Evolutionary conservation across 2,888 invertebrate species (phyloP).

Genomic region (Cerastis leucographa): DNA sequence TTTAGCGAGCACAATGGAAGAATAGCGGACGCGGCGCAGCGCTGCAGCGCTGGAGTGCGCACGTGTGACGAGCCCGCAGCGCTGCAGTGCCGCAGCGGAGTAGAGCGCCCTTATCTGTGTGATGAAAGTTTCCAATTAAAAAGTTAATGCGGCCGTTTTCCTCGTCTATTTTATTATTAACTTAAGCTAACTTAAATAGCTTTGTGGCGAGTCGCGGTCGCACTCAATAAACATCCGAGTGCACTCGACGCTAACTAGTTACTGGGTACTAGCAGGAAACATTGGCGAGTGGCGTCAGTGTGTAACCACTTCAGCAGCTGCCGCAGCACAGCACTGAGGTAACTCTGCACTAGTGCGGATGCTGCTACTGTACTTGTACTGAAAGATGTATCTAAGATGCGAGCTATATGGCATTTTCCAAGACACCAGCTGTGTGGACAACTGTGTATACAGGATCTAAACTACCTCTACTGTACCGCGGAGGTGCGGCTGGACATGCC

Average conservation of each 20-base stretch:
- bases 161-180: constrained; percentile 29
- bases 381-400: not conserved
- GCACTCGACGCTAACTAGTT: constrained; percentile 15
- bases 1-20: constrained; percentile 37
- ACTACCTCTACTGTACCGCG: no score
- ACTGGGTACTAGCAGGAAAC: no score
- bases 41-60: not conserved
- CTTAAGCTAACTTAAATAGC: constrained; percentile 43
- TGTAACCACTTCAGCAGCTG: not conserved
- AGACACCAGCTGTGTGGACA: no score
- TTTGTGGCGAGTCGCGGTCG: constrained; percentile 10
- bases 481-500: no score
- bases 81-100: not conserved
- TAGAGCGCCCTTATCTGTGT: constrained; percentile 7
- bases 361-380: not conserved
- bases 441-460: no score
- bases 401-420: no score
- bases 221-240: constrained; percentile 16
- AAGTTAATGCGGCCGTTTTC: constrained; percentile 36
- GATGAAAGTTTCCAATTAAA: constrained; percentile 49
- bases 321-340: not conserved
- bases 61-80: not conserved
- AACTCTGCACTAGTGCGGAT: no score
- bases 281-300: no score
- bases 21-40: constrained; percentile 4